Conservation (phyloP, 2,888 invertebrate genomes). For the Uloborus plumipes region DNA sequence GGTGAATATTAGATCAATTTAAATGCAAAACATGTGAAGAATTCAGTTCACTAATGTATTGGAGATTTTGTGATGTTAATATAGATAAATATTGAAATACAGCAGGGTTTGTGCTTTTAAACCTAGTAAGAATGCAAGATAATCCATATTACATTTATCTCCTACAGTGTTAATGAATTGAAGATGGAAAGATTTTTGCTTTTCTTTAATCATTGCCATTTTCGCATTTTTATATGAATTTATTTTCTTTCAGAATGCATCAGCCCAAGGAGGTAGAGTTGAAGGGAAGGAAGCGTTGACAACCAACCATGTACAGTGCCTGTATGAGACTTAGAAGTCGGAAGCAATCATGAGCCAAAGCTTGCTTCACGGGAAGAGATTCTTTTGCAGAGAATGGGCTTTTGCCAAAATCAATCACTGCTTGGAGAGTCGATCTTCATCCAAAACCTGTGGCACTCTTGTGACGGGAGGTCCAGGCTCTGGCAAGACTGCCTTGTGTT, state of each 20-base stretch:
- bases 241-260: conserved; percentile 42
- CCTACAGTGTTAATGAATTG: too few species aligned
- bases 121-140: too few species aligned
- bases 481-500: conserved; percentile 82
- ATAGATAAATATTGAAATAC: too few species aligned
- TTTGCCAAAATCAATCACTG: conserved; percentile 93
- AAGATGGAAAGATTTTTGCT: too few species aligned
- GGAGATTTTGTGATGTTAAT: too few species aligned
- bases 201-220: too few species aligned
- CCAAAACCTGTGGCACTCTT: conserved; percentile 86
- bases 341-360: conserved; percentile 68
- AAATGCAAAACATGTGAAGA: too few species aligned
- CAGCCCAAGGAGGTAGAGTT: conserved; percentile 38
- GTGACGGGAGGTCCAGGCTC: conserved; percentile 93
- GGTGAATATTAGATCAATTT: too few species aligned
- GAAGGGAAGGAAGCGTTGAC: conserved; percentile 60
- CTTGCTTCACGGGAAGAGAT: conserved; percentile 75
- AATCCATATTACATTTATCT: too few species aligned
- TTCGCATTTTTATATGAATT: not conserved
- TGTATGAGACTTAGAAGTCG: conserved; percentile 5
- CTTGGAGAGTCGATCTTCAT: conserved; percentile 81
- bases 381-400: conserved; percentile 95
- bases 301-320: not conserved
- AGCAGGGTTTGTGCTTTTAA: too few species aligned
- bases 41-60: too few species aligned